Evolutionary conservation across 1,140 invertebrate genomes (phyloP).

Genomic region (Dryas iulia): DNA sequence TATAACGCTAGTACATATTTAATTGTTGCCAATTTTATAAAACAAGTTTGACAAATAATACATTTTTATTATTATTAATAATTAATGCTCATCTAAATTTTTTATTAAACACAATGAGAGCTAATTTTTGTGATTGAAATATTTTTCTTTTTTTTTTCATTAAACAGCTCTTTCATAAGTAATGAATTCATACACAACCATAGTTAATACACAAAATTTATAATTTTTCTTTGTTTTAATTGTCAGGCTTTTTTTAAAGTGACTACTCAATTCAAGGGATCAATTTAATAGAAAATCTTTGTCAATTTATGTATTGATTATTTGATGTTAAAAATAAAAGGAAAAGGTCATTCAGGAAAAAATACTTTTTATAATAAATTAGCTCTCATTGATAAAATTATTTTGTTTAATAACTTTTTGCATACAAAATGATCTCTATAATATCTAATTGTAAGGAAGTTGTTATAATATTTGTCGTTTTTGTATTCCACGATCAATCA

Average conservation of each 20-base stretch:
- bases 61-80: neutral
- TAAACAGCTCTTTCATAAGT: too few species aligned
- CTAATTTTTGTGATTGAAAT: neutral
- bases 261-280: too few species aligned
- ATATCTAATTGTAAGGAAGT: conserved; percentile 4
- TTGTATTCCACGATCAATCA: conserved; percentile 28
- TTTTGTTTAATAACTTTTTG: conserved; percentile 1
- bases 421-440: conserved; percentile 23
- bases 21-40: conserved; percentile 66
- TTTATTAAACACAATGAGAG: neutral
- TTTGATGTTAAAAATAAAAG: too few species aligned
- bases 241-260: too few species aligned
- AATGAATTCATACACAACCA: too few species aligned
- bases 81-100: neutral
- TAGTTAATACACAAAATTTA: too few species aligned
- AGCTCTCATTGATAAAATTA: neutral
- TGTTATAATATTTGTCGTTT: conserved; percentile 20
- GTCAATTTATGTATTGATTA: too few species aligned
- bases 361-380: neutral
- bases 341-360: too few species aligned
- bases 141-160: neutral
- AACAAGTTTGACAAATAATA: conserved; percentile 22
- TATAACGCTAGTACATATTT: conserved; percentile 63
- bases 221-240: too few species aligned
- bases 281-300: too few species aligned